Evolutionary conservation across 92 coral and sea anemone genomes (phyloP).

Genomic region (Zoanthus solanderi): DNA sequence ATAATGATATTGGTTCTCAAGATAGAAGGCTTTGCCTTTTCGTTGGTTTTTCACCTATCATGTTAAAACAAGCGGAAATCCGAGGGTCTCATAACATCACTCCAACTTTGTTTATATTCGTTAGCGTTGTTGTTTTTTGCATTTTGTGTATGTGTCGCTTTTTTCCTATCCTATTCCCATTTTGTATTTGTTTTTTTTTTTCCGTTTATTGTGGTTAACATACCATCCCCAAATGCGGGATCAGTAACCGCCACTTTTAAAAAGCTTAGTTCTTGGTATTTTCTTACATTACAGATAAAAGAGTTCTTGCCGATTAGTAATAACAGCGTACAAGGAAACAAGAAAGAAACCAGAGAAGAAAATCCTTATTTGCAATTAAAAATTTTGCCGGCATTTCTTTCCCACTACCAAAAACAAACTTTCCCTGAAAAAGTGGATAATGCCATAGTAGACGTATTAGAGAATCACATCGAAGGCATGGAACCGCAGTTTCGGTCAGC

Average conservation of each 20-base stretch:
- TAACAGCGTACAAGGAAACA: constrained; percentile 3
- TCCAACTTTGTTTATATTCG: no score
- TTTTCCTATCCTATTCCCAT: no score
- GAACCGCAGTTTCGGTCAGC: constrained; percentile 92
- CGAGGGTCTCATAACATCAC: no score
- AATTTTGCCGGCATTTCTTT: constrained; percentile 54
- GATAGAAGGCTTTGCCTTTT: no score
- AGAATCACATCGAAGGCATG: constrained; percentile 83
- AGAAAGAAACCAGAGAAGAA: not conserved
- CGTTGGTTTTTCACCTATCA: no score
- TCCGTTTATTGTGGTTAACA: no score
- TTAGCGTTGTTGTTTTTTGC: no score
- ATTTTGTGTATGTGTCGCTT: no score
- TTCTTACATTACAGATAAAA: not conserved
- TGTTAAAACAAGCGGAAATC: no score
- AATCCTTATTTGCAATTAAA: not conserved
- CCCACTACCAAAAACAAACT: constrained; percentile 63
- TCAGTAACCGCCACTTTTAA: not conserved
- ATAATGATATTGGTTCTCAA: no score
- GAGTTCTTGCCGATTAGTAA: not conserved
- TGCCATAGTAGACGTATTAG: constrained; percentile 65
- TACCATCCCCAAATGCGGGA: no score
- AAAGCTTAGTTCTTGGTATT: not conserved
- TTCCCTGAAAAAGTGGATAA: constrained; percentile 66
- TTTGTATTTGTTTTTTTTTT: no score